Evolutionary conservation across 2,113 vertebrate genomes (phyloP), one percentile per base, ranked within the genome.

Genomic region (Scomber colias): DNA sequence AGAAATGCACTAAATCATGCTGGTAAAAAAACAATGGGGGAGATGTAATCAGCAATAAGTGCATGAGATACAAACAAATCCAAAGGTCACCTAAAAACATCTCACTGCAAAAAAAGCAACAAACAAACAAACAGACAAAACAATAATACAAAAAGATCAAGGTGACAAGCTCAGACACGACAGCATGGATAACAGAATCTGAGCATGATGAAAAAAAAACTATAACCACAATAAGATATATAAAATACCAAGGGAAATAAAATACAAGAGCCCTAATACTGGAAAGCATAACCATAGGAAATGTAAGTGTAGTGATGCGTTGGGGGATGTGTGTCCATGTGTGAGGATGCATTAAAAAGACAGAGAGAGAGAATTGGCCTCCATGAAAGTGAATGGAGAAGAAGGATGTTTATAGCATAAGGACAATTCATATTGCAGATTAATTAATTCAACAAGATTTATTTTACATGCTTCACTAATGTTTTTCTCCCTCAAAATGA

Each of bases 11-110:
- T 65, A 57, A 80, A 71, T 85, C 63, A 66, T 21, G 11, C 48
- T 31, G 46, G 17, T 57, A 55, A 67, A 73, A 77, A 75, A 14
- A 10, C 62, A 66, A 4, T 13, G 61, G 75, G 17, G 49, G 53
- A 69, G 48, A 75, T 75, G 66, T 68, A 70, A 77, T 83, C 77
- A 87, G 72, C 79, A 78, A 81, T 50, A 30, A 77, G 45, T 44
- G 59, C 44, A 49, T 54, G 75, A 45, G 69, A 62, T 48, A 63
- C 45, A 71, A 68, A 81, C 81, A 40, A 35, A 35, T 3, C 24
- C 24, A 9, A 40, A 40, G 9, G 9, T 40, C 35, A 27, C 24
- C 24, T 27, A 7, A 40, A 77, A 77, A 65, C 60, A 77, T 80
- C 53, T 70, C 45, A 31, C 24, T 2, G 14, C 55, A 61, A 71